phyloP scores from a whole-genome alignment of 2,797 vertebrate species.

The Dipus sagitta region DNA sequence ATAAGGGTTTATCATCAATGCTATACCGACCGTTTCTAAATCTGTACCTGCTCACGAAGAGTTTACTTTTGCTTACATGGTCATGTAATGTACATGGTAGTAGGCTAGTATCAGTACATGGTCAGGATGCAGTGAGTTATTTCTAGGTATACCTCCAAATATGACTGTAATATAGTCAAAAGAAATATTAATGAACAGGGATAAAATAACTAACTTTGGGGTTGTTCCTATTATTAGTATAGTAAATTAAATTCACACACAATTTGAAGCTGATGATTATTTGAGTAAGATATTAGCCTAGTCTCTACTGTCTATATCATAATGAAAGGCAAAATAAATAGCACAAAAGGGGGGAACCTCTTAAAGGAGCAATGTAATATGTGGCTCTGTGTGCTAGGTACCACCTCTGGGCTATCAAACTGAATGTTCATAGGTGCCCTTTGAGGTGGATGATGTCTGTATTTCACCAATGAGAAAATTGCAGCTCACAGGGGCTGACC shows the following conservation, averaged over 20 bases:
- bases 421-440: neutral
- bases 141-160: slow-evolving; percentile 30
- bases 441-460: neutral
- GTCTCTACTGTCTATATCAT: neutral
- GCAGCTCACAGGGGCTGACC: neutral
- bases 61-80: slow-evolving; percentile 15
- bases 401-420: neutral
- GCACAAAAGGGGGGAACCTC: neutral
- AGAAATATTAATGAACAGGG: neutral
- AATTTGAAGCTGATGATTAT: neutral
- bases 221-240: neutral
- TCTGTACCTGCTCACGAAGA: slow-evolving; percentile 5
- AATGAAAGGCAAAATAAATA: slow-evolving; percentile 46
- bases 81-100: neutral
- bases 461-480: slow-evolving; percentile 21
- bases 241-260: slow-evolving; percentile 20
- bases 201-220: slow-evolving; percentile 6
- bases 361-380: no score
- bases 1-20: neutral
- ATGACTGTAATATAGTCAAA: slow-evolving; percentile 20
- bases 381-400: neutral
- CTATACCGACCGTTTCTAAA: neutral
- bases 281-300: neutral
- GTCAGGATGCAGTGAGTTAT: neutral
- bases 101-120: neutral